Conservation (phyloP, 2,888 invertebrate genomes). For the Laothoe populi region DNA sequence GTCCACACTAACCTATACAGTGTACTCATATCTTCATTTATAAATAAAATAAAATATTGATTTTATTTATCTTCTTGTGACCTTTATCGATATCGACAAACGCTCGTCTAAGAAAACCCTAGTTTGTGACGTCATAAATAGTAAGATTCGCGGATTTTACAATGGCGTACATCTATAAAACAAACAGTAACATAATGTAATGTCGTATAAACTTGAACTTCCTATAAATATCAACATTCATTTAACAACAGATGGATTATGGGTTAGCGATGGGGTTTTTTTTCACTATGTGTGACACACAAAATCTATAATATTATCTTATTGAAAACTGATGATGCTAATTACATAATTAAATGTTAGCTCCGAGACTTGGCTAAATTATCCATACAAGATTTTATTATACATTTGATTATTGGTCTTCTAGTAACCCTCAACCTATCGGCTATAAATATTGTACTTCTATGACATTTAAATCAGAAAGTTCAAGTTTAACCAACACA, state of each 20-base stretch:
- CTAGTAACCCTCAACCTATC: not conserved
- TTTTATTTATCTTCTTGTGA: not conserved
- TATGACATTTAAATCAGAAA: not conserved
- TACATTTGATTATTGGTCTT: not conserved
- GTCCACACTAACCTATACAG: too few species aligned
- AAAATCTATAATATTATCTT: too few species aligned
- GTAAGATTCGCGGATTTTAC: constrained; percentile 1
- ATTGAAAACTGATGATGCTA: too few species aligned
- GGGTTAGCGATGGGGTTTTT: too few species aligned
- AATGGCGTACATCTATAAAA: constrained; percentile 18
- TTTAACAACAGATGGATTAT: not conserved
- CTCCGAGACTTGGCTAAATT: too few species aligned
- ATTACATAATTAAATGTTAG: too few species aligned
- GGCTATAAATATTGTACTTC: not conserved
- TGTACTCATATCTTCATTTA: too few species aligned
- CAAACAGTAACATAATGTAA: constrained; percentile 19
- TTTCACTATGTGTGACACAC: too few species aligned
- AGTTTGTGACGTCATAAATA: constrained; percentile 9
- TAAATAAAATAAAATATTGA: too few species aligned
- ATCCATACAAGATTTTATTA: too few species aligned
- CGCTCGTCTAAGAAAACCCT: not conserved
- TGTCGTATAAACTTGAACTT: constrained; percentile 9
- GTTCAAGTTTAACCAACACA: constrained; percentile 7
- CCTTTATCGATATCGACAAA: constrained; percentile 2
- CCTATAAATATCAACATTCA: not conserved